Base-by-base conservation (phyloP, 2,888 invertebrate genomes). In the Pristionchus exspectatus region DNA sequence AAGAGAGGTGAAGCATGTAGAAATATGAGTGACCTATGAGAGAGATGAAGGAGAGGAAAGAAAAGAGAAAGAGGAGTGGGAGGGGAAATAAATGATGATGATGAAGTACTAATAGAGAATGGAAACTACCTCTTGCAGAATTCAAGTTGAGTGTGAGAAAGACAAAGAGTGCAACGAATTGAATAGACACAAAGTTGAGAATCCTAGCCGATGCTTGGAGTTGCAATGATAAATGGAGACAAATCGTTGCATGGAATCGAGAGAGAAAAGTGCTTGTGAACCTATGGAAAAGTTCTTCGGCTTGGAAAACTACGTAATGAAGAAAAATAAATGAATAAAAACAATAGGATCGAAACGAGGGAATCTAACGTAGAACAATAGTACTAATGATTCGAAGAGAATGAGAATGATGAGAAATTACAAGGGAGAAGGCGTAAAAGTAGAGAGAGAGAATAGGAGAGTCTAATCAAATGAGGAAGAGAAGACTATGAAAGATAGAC, bases 31-130 rank as follows among this genome's bases (percentile, higher is more conserved):
- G 84, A 84, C 54, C 84, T 59, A 59, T 54, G 84, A 84, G 56
- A 56, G 84, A 84, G 56, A 33, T n/a, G 84, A 9, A 21, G 16
- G 56, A 84, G 54, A 14, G 21, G 84, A 10, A 81, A 30, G 21
- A 30, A 12, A 44, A 59, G 54, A 84, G 30, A 30, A 84, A 27
- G 59, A 84, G 56, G 59, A 84, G 84, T 54, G 56, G 54, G 84
- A 84, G 84, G 59, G 38, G 84, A 84, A 84, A 84, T 59, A 59
- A 84, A 84, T 59, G 84, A 59, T 54, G 84, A 59, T 54, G 77
- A 77, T 77, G 77, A 77, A 77, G 77, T 84, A 84, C 44, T 54
- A 84, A 84, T 59, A 84, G 83, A 83, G 84, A 84, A 84, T 84
- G n/a, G 56, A 83, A 50, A 83, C 27, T 38, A 38, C 16, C 69